Conservation (phyloP, 2,113 vertebrate species). For the Pseudopipra pipra region DNA sequence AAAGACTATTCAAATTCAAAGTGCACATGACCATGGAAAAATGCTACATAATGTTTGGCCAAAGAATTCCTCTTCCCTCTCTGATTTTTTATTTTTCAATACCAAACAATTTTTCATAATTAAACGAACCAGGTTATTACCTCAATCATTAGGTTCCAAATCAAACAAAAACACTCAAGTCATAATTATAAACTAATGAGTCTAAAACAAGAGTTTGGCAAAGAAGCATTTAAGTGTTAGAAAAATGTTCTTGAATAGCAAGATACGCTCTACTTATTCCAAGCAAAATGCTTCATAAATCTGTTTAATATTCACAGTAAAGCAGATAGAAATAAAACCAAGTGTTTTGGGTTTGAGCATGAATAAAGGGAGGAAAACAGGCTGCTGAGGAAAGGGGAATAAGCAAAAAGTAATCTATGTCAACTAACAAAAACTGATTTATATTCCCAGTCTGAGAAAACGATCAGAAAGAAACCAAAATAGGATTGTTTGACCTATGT, state of each 20-base stretch:
- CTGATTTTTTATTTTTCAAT: neutral
- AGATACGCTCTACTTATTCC: neutral
- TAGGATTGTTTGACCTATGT: constrained; percentile 60
- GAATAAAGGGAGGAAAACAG: neutral
- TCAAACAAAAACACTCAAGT: constrained; percentile 17
- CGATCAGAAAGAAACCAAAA: constrained; percentile 41
- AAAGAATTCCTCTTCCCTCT: neutral
- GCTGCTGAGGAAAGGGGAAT: neutral
- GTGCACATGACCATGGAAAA: neutral
- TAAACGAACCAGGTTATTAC: constrained; percentile 3
- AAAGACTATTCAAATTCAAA: neutral
- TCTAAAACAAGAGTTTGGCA: constrained; percentile 5
- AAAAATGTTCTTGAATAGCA: neutral
- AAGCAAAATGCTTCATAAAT: constrained; percentile 22
- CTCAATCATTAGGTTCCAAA: neutral
- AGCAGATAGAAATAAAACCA: neutral
- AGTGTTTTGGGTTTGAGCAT: neutral
- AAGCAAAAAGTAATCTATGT: constrained; percentile 45
- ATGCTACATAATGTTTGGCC: neutral
- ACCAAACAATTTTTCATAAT: neutral
- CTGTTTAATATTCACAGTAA: constrained; percentile 31
- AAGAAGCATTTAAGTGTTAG: neutral
- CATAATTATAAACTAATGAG: constrained; percentile 28
- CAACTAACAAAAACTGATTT: constrained; percentile 44
- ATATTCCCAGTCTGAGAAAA: constrained; percentile 36